phyloP scores from a whole-genome alignment of 2,888 invertebrate species.

The Boloria selene region DNA sequence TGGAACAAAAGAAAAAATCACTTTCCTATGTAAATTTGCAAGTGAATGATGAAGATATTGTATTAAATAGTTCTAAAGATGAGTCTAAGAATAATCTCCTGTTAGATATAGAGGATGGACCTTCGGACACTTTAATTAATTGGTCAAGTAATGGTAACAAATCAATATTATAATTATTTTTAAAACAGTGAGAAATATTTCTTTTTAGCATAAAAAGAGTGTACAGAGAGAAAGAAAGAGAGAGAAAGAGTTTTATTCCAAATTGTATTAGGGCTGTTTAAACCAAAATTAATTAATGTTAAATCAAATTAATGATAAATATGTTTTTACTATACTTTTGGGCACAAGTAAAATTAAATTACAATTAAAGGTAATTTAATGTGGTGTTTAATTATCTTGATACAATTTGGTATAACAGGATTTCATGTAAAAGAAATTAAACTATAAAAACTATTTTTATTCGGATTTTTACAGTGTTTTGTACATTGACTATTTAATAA shows the following conservation, averaged over 20 bases:
- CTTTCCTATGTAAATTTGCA: constrained; percentile 73
- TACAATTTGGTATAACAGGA: constrained; percentile 4
- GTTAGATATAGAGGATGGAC: constrained; percentile 70
- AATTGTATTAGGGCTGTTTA: constrained; percentile 2
- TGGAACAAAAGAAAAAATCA: constrained; percentile 73
- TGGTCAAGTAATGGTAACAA: constrained; percentile 70
- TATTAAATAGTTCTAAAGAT: constrained; percentile 53
- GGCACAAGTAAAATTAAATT: not conserved
- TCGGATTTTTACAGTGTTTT: constrained; percentile 7
- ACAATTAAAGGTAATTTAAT: too few relatives aligned
- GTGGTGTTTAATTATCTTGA: not conserved
- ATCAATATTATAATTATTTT: constrained; percentile 64
- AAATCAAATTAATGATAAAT: not conserved
- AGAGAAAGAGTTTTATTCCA: not conserved
- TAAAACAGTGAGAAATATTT: constrained; percentile 7
- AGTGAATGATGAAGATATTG: constrained; percentile 67
- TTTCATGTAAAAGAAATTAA: not conserved
- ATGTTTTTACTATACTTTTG: not conserved
- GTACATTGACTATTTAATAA: constrained; percentile 2
- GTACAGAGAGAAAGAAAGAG: too few relatives aligned
- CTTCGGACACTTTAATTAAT: constrained; percentile 67
- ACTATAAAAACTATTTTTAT: constrained; percentile 18
- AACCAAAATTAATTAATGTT: too few relatives aligned
- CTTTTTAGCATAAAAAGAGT: not conserved
- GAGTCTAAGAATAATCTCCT: constrained; percentile 61